Conservation (phyloP, 2,888 invertebrate genomes). For the Pyralis farinalis region DNA sequence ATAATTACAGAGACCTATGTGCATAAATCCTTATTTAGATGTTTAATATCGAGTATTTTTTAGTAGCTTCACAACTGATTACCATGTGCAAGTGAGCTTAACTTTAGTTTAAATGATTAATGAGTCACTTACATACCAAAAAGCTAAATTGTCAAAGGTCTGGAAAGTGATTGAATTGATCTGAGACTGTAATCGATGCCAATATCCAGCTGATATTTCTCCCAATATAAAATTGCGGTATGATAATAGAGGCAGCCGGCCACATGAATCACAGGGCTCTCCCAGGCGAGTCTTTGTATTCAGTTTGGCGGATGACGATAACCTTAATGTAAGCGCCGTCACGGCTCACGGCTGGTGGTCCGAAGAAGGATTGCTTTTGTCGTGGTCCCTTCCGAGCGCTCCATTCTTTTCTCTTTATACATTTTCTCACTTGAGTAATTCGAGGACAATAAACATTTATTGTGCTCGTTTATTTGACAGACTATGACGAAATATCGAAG, state of each 20-base stretch:
- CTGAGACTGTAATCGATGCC: slow-evolving; percentile 17
- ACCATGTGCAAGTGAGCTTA: no score
- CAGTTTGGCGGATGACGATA: slow-evolving; percentile 78
- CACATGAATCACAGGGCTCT: slow-evolving; percentile 71
- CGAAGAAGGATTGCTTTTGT: slow-evolving; percentile 77
- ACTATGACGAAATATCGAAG: slow-evolving; percentile 72
- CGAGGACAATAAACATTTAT: slow-evolving; percentile 79
- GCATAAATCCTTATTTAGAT: no score
- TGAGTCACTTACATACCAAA: no score
- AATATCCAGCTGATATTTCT: slow-evolving; percentile 43
- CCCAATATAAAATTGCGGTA: slow-evolving; percentile 56
- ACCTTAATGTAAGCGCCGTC: slow-evolving; percentile 80
- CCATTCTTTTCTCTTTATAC: slow-evolving; percentile 76
- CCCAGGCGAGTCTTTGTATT: slow-evolving; percentile 67
- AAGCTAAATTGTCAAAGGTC: no score
- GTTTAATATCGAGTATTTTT: no score
- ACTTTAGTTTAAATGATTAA: no score
- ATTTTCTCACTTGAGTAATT: slow-evolving; percentile 79
- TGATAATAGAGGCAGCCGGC: slow-evolving; percentile 60
- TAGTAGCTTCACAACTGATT: no score
- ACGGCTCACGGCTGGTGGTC: slow-evolving; percentile 78
- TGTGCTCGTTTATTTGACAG: slow-evolving; percentile 75
- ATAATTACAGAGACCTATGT: no score
- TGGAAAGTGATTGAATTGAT: slow-evolving; percentile 6
- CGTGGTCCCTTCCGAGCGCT: slow-evolving; percentile 69